Evolutionary conservation across 2,113 vertebrate genomes (phyloP).

Genomic region (Caranx ignobilis): DNA sequence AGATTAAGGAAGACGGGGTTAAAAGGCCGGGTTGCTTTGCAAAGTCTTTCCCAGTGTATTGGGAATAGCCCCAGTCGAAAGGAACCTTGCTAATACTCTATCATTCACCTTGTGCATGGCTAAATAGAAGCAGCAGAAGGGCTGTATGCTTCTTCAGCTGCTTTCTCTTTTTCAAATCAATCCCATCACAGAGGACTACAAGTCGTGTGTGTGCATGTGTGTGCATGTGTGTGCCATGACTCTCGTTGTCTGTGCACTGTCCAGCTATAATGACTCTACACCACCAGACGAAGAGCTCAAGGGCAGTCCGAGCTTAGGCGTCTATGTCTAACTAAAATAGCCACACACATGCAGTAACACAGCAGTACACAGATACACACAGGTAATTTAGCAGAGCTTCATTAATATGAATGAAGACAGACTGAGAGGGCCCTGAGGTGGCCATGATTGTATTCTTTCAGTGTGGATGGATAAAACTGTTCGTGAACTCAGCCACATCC

Average conservation of each 20-base stretch:
- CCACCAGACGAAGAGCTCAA: constrained; percentile 31
- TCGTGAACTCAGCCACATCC: constrained; percentile 28
- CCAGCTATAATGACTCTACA: constrained; percentile 31
- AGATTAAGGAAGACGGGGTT: background rate
- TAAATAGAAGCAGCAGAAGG: constrained; percentile 27
- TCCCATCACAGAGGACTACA: background rate
- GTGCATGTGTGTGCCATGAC: background rate
- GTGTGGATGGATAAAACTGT: constrained; percentile 39
- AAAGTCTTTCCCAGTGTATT: constrained; percentile 33
- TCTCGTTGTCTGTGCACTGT: constrained; percentile 5
- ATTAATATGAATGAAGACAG: constrained; percentile 70
- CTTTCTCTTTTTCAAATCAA: constrained; percentile 29
- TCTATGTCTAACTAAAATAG: constrained; percentile 31
- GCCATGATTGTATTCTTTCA: constrained; percentile 49
- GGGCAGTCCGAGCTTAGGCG: constrained; percentile 32
- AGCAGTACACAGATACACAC: constrained; percentile 18
- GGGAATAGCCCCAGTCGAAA: constrained; percentile 23
- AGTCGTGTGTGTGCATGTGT: constrained; percentile 14
- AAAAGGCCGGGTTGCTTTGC: constrained; percentile 9
- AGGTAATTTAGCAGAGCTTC: constrained; percentile 36
- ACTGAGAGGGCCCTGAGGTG: constrained; percentile 47
- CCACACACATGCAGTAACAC: constrained; percentile 27
- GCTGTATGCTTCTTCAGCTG: background rate
- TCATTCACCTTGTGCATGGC: background rate
- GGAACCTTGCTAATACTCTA: constrained; percentile 14